Base-by-base conservation (phyloP, 2,888 invertebrate genomes). In the Slavum lentiscoides region DNA sequence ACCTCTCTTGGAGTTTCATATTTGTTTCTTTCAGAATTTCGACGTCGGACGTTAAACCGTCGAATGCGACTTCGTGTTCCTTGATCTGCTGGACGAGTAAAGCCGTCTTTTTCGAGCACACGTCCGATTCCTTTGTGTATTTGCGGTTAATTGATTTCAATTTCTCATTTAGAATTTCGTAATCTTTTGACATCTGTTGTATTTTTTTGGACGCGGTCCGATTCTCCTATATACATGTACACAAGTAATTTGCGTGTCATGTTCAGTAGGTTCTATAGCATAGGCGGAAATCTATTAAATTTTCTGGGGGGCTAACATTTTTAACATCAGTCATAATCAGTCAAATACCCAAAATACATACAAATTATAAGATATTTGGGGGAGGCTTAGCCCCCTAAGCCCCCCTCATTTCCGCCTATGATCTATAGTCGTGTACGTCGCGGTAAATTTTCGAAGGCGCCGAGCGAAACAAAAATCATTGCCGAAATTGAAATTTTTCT, bases 1-100 rank as follows among this genome's bases (percentile, higher is more conserved):
- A 74, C 77, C 55, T 70, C 43, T 70, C 70, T 62, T 80, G 70
- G 4, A 70, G 69, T 19, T 80, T 21, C 11, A 6, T 70, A 15
- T 80, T 80, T 21, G 62, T 59, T 80, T 55, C 55, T 70, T 80
- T 64, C 9, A 80, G 23, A 23, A 39, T 62, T 55, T 80, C 39
- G 0, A 80, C 19, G 5, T 70, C 15, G 8, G 53, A 6, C 19
- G 13, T 80, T 55, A 70, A 39, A 53, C 39, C 62, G 13, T 23
- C 13, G 19, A 55, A n/a, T 39, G 19, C 23, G 13, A 23, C 61
- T 70, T 80, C 70, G 19, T 80, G 55, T 5, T 80, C 62, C 39
- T 70, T 37, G n/a, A 64, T 64, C 64, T 80, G 55, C 17, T 70
- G 53, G 13, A n/a, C 9, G 17, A 64, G 39, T 17, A 37, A 39